Evolutionary conservation across 1,140 invertebrate species (phyloP).

Genomic region (Drosophila sechellia): DNA sequence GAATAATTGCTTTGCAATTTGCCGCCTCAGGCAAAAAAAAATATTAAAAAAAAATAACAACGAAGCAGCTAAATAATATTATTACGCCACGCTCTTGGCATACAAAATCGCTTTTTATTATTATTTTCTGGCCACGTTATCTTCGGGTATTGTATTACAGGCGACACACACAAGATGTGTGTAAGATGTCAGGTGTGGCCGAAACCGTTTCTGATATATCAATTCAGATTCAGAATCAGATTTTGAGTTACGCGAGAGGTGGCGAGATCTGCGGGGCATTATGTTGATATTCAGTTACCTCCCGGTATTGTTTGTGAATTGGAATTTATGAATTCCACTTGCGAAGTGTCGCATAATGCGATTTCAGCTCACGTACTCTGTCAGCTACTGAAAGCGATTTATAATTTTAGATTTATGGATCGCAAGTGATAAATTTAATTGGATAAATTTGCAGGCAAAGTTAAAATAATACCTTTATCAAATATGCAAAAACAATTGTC

Average conservation of each 20-base stretch:
- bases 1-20: slow-evolving; percentile 82
- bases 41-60: slow-evolving; percentile 3
- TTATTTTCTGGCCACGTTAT: slow-evolving; percentile 38
- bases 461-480: not conserved
- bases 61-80: slow-evolving; percentile 55
- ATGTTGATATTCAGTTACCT: slow-evolving; percentile 9
- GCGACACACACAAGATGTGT: slow-evolving; percentile 37
- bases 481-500: not conserved
- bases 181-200: slow-evolving; percentile 72
- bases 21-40: slow-evolving; percentile 15
- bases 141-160: slow-evolving; percentile 60
- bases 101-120: slow-evolving; percentile 59
- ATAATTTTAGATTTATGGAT: slow-evolving; percentile 21
- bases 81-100: slow-evolving; percentile 62
- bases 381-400: slow-evolving; percentile 31
- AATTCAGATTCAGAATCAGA: slow-evolving; percentile 31
- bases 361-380: slow-evolving; percentile 54
- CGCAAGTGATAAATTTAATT: slow-evolving; percentile 6
- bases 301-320: slow-evolving; percentile 30
- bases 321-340: slow-evolving; percentile 31
- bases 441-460: slow-evolving; percentile 4
- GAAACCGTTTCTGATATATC: slow-evolving; percentile 64
- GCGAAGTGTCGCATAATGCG: slow-evolving; percentile 18
- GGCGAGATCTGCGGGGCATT: slow-evolving; percentile 10
- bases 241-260: slow-evolving; percentile 33